phyloP scores from a whole-genome alignment of 2,797 vertebrate genomes.

The Lacerta agilis region DNA sequence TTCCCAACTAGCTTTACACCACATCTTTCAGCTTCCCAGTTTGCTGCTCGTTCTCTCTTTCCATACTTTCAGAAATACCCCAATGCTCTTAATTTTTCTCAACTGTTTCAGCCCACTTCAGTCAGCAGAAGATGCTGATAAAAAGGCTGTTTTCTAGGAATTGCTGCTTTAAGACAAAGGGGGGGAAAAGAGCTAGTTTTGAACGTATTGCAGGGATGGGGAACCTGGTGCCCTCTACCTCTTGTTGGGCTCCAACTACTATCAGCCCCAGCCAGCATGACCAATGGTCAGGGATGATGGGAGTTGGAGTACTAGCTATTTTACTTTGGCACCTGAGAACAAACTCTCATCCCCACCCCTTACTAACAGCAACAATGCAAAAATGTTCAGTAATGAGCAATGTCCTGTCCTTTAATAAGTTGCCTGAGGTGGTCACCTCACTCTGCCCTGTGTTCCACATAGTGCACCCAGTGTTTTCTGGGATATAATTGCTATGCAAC shows the following conservation, averaged over 20 bases:
- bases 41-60: background rate
- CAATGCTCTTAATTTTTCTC: background rate
- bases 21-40: background rate
- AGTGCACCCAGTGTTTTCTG: background rate
- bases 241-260: too few relatives aligned
- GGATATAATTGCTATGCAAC: background rate
- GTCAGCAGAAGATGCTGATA: background rate
- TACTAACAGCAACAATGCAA: background rate
- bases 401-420: background rate
- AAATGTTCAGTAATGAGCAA: background rate
- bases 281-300: too few relatives aligned
- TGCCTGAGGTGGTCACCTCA: too few relatives aligned
- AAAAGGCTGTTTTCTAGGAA: background rate
- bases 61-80: background rate
- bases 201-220: background rate
- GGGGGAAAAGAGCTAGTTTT: background rate
- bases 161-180: constrained; percentile 17
- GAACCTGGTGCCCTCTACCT: too few relatives aligned
- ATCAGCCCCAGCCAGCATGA: too few relatives aligned
- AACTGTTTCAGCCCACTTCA: accelerated
- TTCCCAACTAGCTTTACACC: background rate
- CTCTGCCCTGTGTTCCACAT: background rate
- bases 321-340: background rate
- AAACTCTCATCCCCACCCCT: background rate
- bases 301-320: background rate